These are phyloP conservation scores for Masnerella sp. DNA, from an alignment of 2,888 invertebrate species.

Conservation along the genomic window DNA sequence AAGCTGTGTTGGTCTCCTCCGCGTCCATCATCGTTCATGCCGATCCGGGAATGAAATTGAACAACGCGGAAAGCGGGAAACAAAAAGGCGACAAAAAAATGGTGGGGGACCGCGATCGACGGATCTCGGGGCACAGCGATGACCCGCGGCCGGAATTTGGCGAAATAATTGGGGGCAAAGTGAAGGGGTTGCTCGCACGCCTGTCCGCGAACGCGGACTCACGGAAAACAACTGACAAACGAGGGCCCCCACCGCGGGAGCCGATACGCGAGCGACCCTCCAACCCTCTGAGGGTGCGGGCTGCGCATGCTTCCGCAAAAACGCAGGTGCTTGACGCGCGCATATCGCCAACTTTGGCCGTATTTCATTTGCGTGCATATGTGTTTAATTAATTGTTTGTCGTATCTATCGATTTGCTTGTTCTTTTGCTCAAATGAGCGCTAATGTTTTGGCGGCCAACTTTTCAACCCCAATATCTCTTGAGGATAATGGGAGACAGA, in stretches of 20 bases:
- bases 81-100: neutral
- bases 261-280: conserved; percentile 63
- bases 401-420: conserved; percentile 35
- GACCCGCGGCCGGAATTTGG: conserved; percentile 32
- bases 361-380: conserved; percentile 40
- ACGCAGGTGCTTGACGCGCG: conserved; percentile 55
- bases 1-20: conserved; percentile 75
- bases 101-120: neutral
- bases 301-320: conserved; percentile 50
- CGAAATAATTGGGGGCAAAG: conserved; percentile 26
- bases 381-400: conserved; percentile 41
- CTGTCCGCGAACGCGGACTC: conserved; percentile 76
- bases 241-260: conserved; percentile 67
- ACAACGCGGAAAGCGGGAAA: conserved; percentile 15
- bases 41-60: conserved; percentile 60
- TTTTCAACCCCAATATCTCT: too few relatives aligned
- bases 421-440: conserved; percentile 25
- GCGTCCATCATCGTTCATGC: conserved; percentile 77
- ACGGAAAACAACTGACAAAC: conserved; percentile 75
- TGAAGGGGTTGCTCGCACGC: conserved; percentile 68
- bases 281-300: conserved; percentile 59
- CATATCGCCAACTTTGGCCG: conserved; percentile 42
- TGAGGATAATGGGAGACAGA: too few relatives aligned
- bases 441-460: conserved; percentile 14
- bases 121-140: conserved; percentile 38